phyloP scores from a whole-genome alignment of 2,113 vertebrate species.

The Osmerus mordax region DNA sequence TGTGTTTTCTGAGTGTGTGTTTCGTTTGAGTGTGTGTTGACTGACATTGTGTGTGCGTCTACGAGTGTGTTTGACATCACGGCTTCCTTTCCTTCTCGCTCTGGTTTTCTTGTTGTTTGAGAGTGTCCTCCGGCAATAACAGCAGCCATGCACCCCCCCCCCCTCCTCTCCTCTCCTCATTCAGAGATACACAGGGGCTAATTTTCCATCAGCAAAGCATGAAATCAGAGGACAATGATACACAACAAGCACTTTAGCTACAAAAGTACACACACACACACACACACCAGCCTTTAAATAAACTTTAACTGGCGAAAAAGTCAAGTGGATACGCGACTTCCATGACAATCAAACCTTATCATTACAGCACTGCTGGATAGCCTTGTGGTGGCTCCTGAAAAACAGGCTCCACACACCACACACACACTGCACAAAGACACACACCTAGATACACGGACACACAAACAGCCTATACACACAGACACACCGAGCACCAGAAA shows the following conservation, averaged over 20 bases:
- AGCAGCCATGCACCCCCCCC: constrained; percentile 78
- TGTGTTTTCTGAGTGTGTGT: too few relatives aligned
- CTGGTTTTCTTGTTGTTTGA: constrained; percentile 93
- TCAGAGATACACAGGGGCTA: constrained; percentile 87
- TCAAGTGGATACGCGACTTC: constrained; percentile 64
- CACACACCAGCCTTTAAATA: constrained; percentile 76
- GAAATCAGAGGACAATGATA: constrained; percentile 92
- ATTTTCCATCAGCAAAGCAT: constrained; percentile 98
- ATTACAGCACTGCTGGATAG: constrained; percentile 30
- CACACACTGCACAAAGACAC: not conserved
- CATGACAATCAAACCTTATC: constrained; percentile 53
- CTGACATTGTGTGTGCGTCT: too few relatives aligned
- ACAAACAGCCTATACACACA: constrained; percentile 21
- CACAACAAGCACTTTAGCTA: constrained; percentile 82
- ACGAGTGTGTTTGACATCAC: too few relatives aligned
- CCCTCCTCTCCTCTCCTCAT: constrained; percentile 84
- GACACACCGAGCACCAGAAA: not conserved
- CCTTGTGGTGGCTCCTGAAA: constrained; percentile 41
- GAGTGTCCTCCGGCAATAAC: constrained; percentile 93
- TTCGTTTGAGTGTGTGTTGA: too few relatives aligned
- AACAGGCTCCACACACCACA: not conserved
- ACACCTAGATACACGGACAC: not conserved
- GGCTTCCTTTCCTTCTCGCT: constrained; percentile 73
- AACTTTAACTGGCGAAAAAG: constrained; percentile 79
- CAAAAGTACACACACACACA: constrained; percentile 3